phyloP scores from a whole-genome alignment of 2,888 invertebrate genomes.

The Nemurella pictetii region DNA sequence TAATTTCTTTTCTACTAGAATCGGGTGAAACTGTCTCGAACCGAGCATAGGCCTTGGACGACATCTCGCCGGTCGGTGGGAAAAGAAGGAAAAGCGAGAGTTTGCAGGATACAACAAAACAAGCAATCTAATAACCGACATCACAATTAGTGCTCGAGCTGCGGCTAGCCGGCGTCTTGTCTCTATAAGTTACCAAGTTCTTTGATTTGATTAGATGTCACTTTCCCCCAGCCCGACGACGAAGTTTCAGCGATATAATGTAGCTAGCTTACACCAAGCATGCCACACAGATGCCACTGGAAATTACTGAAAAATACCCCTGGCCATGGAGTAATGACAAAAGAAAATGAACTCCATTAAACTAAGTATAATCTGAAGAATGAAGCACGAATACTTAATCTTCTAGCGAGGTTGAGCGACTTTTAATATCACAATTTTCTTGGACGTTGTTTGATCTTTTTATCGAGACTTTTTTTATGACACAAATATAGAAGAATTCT shows the following conservation, averaged over 20 bases:
- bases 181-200: background rate
- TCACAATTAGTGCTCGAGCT: background rate
- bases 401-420: background rate
- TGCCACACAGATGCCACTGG: too few species aligned
- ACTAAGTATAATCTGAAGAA: too few species aligned
- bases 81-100: too few species aligned
- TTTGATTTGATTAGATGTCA: background rate
- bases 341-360: background rate
- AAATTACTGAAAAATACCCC: background rate
- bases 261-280: background rate
- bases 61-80: too few species aligned
- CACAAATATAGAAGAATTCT: too few species aligned
- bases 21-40: too few species aligned
- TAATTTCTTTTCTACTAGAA: too few species aligned
- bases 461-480: too few species aligned
- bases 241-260: background rate
- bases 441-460: background rate
- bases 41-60: too few species aligned
- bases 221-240: background rate
- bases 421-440: background rate
- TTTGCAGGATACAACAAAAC: background rate
- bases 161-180: background rate
- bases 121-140: background rate
- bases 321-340: background rate
- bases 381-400: background rate